Conservation (phyloP, 2,888 invertebrate species). For the Drosophila pseudotakahashii region DNA sequence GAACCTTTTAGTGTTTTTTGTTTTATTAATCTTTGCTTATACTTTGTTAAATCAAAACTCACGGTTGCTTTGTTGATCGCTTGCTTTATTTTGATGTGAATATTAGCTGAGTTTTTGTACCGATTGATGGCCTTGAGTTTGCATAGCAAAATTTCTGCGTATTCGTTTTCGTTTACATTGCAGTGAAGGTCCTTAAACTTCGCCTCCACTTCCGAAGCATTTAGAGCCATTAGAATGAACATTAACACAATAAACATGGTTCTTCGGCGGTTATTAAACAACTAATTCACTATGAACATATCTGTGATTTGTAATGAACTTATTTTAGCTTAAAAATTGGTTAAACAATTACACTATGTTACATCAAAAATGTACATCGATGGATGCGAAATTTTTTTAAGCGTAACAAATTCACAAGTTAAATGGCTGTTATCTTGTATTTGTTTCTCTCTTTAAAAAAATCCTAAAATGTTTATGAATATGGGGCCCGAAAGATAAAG, state of each 20-base stretch:
- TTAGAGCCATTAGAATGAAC: neutral
- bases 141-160: neutral
- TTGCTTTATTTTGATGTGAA: neutral
- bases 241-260: neutral
- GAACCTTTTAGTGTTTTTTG: neutral
- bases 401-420: too few species aligned
- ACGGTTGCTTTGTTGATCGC: neutral
- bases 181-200: neutral
- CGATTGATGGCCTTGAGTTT: slow-evolving; percentile 1
- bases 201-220: neutral
- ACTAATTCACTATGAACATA: neutral
- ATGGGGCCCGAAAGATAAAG: too few species aligned
- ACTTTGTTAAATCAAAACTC: neutral
- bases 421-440: too few species aligned
- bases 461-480: too few species aligned
- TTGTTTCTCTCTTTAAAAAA: too few species aligned
- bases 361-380: too few species aligned
- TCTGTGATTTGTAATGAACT: neutral
- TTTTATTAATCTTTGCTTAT: too few species aligned
- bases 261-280: neutral
- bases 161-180: neutral
- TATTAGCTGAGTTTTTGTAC: neutral
- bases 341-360: too few species aligned
- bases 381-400: too few species aligned
- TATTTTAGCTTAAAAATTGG: neutral